A percentile compares a stretch with the other conserved stretches of the same genome.
phyloP scores from a whole-genome alignment of 1,140 invertebrate genomes.

The Venustaconcha ellipsiformis region DNA sequence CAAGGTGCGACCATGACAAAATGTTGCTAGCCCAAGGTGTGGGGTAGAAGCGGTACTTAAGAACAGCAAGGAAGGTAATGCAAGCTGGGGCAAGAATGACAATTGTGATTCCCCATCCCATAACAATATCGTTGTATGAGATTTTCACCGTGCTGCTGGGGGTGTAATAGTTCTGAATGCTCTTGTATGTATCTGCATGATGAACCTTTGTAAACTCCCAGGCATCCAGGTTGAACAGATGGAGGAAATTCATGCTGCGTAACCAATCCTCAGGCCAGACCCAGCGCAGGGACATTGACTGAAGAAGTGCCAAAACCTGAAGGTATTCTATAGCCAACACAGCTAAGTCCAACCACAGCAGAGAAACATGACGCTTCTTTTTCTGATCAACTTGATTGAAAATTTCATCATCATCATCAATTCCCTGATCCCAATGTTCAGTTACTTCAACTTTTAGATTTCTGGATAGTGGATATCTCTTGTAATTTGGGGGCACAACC shows the following conservation, averaged over 20 bases:
- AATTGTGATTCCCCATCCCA: constrained; percentile 44
- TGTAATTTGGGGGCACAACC: constrained; percentile 29
- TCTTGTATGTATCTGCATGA: constrained; percentile 42
- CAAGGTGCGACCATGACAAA: constrained; percentile 44
- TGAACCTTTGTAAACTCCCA: constrained; percentile 63
- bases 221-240: constrained; percentile 58
- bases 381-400: constrained; percentile 33
- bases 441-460: constrained; percentile 10
- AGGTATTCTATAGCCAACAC: constrained; percentile 55
- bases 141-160: constrained; percentile 46
- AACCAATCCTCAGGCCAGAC: constrained; percentile 54
- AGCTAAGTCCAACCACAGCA: constrained; percentile 50
- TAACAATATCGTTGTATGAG: constrained; percentile 43
- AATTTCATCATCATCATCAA: constrained; percentile 37
- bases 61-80: constrained; percentile 35
- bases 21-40: constrained; percentile 41
- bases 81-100: constrained; percentile 32
- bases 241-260: constrained; percentile 49
- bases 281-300: constrained; percentile 61
- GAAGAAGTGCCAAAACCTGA: constrained; percentile 59
- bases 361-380: constrained; percentile 49
- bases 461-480: constrained; percentile 18
- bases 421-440: constrained; percentile 6
- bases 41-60: constrained; percentile 41
- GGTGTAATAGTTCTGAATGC: constrained; percentile 49